Base-by-base conservation (phyloP, 2,113 vertebrate genomes). In the Tragelaphus buxtoni region DNA sequence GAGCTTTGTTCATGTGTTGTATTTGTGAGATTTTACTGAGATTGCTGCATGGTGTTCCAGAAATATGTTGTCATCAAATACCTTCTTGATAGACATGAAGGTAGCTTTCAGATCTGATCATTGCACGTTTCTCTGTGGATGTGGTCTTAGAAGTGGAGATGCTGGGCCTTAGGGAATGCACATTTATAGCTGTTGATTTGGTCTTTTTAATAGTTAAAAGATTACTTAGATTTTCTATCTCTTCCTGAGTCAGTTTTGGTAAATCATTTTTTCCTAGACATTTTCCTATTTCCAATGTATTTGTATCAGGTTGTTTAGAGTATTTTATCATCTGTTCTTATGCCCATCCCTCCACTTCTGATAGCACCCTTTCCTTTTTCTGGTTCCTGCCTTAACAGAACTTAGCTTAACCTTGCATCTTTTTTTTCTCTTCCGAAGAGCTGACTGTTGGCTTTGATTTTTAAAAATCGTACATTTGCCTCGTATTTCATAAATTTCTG, bases 51-150 rank as follows among this genome's bases (percentile, higher is more conserved):
- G 18, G 30, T 51, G 10, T 42, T 55, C 82, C 22, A 16, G 26
- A 13, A 69, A 1, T 9, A 0, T 35, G 1, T 4, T n/a, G 60
- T 53, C 39, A 14, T 20, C 2, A 9, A 0, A 55, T 53, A 20
- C 14, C 47, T 16, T 55, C 0, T n/a, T 3, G 42, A 14, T 42
- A 18, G 47, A 18, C 14, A 17, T 4, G 2, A 18, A 45, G 10
- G 9, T 47, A 1, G n/a, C 10, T 56, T 84, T 55, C 51, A 18
- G 17, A 22, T 79, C 55, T 47, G 24, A 32, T 53, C 8, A 0
- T 5, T 65, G 28, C 51, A 42, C 1, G 6, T 24, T 30, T 39
- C 1, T 2, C 22, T 60, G 7, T 32, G 49, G n/a, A 42, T 60
- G 1, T 3, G 5, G 47, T 47, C 10, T 42, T 56, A 2, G 10